Base-by-base conservation (phyloP, 2,797 vertebrate genomes). In the Odontamblyopus rebecca region DNA sequence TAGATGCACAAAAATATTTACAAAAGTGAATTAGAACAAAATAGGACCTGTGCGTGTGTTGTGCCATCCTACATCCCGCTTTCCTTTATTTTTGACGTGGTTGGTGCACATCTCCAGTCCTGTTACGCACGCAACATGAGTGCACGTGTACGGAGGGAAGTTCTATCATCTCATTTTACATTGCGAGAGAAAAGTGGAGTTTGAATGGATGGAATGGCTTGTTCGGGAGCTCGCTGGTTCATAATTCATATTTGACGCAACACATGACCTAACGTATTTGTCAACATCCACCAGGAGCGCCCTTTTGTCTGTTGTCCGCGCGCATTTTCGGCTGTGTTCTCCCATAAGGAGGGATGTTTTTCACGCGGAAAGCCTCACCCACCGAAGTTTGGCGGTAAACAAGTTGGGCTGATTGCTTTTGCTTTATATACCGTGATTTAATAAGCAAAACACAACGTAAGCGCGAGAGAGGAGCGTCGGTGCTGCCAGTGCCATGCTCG, bases 401-500 rank as follows among this genome's bases (percentile, higher is more conserved):
- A 89, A 87, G 74, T 90, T 78, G 69, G 65, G 73, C 80, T 89
- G 79, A 88, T 91, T 84, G 86, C 81, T 84, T 90, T 92, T 90
- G 82, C 84, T 87, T 88, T 85, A 84, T 92, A 83, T 89, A 89
- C 88, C 83, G 85, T 90, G 83, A 91, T 93, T 89, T 89, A 86
- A 92, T 89, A 91, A 92, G 86, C 85, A 91, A 93, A 92, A 91
- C 82, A 88, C 82, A 90, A 90, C 91, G 89, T 89, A 88, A 90
- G 88, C 86, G 89, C 84, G 83, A 80, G 83, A 83, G 77, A 82
- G 82, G 79, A 50, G 89, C 80, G 89, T 74, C 89, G 90, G 85
- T 90, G 91, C 89, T 93, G 83, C 89, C 90, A 90, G 80, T 88
- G 89, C 85, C 93, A 92, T 88, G 88, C 90, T 90, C 92, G 91